Evolutionary conservation across 2,888 invertebrate species (phyloP).

Genomic region (Bombylius discolor): DNA sequence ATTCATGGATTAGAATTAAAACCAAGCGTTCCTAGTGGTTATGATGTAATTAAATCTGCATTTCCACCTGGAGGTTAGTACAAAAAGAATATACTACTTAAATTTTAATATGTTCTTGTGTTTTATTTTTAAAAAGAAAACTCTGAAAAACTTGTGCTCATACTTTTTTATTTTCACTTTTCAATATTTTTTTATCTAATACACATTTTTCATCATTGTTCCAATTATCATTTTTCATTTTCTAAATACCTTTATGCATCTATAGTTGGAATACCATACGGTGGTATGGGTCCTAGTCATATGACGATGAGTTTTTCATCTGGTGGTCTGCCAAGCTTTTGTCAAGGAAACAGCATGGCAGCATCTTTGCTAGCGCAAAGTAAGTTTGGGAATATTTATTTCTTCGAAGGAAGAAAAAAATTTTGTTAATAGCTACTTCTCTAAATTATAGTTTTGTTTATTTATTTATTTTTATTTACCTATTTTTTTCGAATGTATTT

Average conservation of each 20-base stretch:
- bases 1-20: conserved; percentile 39
- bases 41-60: conserved; percentile 41
- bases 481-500: no score
- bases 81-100: background rate
- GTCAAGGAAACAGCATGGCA: conserved; percentile 39
- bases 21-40: conserved; percentile 32
- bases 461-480: no score
- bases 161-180: no score
- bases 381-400: conserved; percentile 41
- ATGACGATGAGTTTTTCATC: conserved; percentile 34
- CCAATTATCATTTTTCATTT: no score
- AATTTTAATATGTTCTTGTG: no score
- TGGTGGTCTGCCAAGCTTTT: conserved; percentile 35
- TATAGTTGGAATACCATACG: conserved; percentile 10
- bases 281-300: conserved; percentile 19
- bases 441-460: no score
- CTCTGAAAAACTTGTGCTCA: no score
- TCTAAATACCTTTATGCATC: no score
- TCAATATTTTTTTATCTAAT: background rate
- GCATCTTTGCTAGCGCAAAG: conserved; percentile 75
- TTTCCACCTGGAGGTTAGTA: conserved; percentile 9
- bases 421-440: no score
- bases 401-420: no score
- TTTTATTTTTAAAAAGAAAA: no score
- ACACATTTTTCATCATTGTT: no score